Conservation (phyloP, 1,140 invertebrate genomes). For the Stenopsyche tienmushanensis region DNA sequence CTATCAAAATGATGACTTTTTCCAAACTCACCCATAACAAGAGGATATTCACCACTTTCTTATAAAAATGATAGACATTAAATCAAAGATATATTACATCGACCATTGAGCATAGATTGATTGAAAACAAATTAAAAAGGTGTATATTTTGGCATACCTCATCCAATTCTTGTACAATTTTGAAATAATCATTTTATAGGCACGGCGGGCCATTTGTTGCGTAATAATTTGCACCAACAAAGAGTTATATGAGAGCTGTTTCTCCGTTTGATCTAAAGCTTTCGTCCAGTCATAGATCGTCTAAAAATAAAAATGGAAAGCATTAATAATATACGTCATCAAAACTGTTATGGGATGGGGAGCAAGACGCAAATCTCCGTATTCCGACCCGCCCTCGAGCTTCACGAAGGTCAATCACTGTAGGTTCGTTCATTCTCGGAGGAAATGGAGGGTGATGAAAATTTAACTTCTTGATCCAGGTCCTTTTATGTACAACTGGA, state of each 20-base stretch:
- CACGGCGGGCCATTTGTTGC: constrained; percentile 87
- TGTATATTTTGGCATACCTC: constrained; percentile 62
- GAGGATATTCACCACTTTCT: constrained; percentile 98
- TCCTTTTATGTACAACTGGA: no score
- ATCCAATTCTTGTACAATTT: constrained; percentile 98
- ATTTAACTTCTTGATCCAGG: no score
- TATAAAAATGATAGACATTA: constrained; percentile 44
- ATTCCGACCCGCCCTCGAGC: no score
- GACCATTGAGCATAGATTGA: no score
- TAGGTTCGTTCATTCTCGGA: no score
- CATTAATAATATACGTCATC: neutral
- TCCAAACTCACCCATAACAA: constrained; percentile 97
- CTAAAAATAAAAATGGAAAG: constrained; percentile 51
- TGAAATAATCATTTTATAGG: constrained; percentile 94
- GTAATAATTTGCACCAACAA: constrained; percentile 97
- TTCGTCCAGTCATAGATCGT: constrained; percentile 98
- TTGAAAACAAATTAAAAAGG: neutral
- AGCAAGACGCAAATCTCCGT: no score
- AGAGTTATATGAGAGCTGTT: constrained; percentile 86
- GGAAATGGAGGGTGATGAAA: no score
- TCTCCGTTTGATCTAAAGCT: constrained; percentile 92
- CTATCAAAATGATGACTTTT: no score
- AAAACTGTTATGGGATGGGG: no score
- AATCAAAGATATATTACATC: neutral
- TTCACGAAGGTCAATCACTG: no score